Conservation (phyloP, 1,140 invertebrate species). For the Papilio machaon region DNA sequence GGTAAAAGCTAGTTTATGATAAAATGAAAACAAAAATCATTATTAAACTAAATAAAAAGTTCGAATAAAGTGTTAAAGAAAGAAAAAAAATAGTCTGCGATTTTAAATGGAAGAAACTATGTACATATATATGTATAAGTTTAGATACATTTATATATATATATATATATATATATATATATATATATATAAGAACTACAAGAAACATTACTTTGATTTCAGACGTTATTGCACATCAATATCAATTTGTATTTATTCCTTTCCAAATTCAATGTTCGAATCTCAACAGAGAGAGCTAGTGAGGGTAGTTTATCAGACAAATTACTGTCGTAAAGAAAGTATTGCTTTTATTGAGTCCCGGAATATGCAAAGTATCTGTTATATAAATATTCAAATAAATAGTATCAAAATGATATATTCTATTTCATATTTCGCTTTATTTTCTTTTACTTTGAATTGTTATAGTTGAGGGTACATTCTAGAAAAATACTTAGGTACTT, state of each 20-base stretch:
- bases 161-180: too few species aligned
- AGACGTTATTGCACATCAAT: not conserved
- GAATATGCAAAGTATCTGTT: not conserved
- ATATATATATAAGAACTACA: not conserved
- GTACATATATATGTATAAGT: too few species aligned
- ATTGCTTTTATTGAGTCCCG: not conserved
- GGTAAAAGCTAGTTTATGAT: too few species aligned
- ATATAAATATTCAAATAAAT: not conserved
- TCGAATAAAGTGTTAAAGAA: too few species aligned
- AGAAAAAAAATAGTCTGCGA: too few species aligned
- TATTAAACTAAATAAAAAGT: too few species aligned
- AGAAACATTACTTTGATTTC: not conserved
- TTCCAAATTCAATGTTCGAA: not conserved
- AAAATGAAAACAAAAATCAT: not conserved
- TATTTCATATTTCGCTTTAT: not conserved
- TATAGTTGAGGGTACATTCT: not conserved
- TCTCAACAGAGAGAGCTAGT: not conserved
- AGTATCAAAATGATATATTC: not conserved
- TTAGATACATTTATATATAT: too few species aligned
- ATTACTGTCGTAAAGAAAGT: slow-evolving; percentile 18
- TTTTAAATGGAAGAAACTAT: too few species aligned
- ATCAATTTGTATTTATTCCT: slow-evolving; percentile 3
- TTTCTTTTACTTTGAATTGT: not conserved
- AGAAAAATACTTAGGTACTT: not conserved
- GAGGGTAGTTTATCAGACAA: slow-evolving; percentile 7